Evolutionary conservation across 53 echinoderm and acorn worm genomes (phyloP).

Genomic region (Pentamera pediparva): DNA sequence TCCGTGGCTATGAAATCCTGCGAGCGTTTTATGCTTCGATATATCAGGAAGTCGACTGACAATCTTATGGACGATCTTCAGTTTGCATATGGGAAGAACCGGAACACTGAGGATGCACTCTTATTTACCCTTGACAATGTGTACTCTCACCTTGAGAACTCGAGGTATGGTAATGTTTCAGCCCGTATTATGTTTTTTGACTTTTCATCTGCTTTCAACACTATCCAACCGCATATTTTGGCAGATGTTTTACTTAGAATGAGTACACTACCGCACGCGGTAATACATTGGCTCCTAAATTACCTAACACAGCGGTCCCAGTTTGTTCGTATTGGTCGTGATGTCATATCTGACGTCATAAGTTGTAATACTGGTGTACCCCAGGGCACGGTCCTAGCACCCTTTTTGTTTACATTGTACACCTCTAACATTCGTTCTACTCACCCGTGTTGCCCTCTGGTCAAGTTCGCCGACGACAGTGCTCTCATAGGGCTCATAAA

Average conservation of each 20-base stretch:
- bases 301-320: neutral
- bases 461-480: slow-evolving; percentile 38
- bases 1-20: neutral
- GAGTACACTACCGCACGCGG: too few species aligned
- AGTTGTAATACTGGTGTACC: slow-evolving; percentile 24
- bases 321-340: neutral
- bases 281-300: too few species aligned
- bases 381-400: slow-evolving; percentile 17
- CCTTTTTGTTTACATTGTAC: slow-evolving; percentile 19
- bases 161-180: neutral
- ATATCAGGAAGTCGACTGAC: neutral
- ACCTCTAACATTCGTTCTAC: slow-evolving; percentile 4
- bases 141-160: neutral
- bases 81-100: too few species aligned
- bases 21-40: neutral
- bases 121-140: neutral
- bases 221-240: neutral
- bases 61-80: neutral
- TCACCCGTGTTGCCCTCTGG: neutral
- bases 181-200: too few species aligned
- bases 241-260: neutral
- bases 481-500: slow-evolving; percentile 9
- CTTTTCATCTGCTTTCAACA: slow-evolving; percentile 5
- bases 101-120: neutral
- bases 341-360: neutral